Base-by-base conservation (phyloP, 1,140 invertebrate species). In the Drosophila navojoa region DNA sequence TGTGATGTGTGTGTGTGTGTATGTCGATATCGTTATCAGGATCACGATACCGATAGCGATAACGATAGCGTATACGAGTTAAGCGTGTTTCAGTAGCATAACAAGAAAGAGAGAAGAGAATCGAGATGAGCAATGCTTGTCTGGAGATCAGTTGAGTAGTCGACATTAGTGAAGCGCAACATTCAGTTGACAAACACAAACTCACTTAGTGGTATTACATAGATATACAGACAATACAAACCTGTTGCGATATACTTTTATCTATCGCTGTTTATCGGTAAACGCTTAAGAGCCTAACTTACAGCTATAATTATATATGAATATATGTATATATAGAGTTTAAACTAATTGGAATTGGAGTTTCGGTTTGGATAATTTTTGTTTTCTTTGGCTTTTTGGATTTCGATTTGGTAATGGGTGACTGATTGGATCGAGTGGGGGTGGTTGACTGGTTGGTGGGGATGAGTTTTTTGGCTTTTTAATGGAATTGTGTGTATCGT, bases 21-120 rank as follows among this genome's bases (percentile, higher is more conserved):
- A n/a, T n/a, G 40, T 58, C n/a, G 57, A 2, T 59, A 59, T 32
- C 57, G 57, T 59, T 59, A 59, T 57, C 53, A 38, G 10, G 35
- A 19, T 55, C 11, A 5, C 53, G 53, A 32, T 47, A 32, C 19
- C 25, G 19, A 44, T 11, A 45, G 5, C n/a, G 5, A 44, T 9
- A 44, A 11, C 11, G 22, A 27, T 27, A 3, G 22, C 40, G 22
- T 38, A 13, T 38, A 38, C 32, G 16, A 42, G 38, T 57, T 57
- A 38, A 38, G 35, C 38, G n/a, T 44, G 55, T 35, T 54, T 42
- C 35, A 45, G 42, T 57, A 42, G 57, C 57, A 44, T 47, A 49
- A 53, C 49, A 52, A 72, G 79, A 85, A 66, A 79, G 54, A 81
- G 67, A 86, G 67, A 86, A 78, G 63, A 81, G 70, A 72, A 69